Evolutionary conservation across 2,113 vertebrate species (phyloP).

Genomic region (Macrotis lagotis): DNA sequence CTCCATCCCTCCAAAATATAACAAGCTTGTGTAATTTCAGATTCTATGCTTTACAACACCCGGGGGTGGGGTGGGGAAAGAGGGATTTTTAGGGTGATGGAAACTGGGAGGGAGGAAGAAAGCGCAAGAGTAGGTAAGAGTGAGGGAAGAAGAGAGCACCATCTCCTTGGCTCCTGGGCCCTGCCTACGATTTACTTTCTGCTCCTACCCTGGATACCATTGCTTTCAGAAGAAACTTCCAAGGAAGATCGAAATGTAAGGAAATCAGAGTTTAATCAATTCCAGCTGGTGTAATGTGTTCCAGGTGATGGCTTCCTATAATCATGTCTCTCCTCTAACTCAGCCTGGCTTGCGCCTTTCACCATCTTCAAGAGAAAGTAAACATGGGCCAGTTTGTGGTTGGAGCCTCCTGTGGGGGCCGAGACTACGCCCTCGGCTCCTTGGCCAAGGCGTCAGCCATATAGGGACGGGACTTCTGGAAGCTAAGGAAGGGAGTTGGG

Average conservation of each 20-base stretch:
- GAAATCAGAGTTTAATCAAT: conserved; percentile 69
- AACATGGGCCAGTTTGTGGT: conserved; percentile 39
- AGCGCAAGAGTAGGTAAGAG: background rate
- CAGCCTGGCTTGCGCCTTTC: conserved; percentile 12
- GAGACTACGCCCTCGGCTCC: background rate
- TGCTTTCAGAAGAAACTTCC: conserved; percentile 40
- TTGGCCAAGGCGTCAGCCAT: background rate
- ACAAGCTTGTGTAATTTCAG: background rate
- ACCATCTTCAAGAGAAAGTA: conserved; percentile 24
- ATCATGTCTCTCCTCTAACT: rapidly evolving
- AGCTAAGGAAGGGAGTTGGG: background rate
- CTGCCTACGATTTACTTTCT: conserved; percentile 44
- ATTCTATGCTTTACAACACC: background rate
- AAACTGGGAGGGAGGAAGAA: background rate
- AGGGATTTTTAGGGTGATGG: background rate
- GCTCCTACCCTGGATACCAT: conserved; percentile 39
- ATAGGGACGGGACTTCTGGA: background rate
- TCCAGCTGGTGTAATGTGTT: conserved; percentile 41
- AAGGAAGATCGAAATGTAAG: conserved; percentile 17
- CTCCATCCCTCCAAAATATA: background rate
- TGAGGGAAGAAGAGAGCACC: background rate
- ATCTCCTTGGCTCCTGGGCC: background rate
- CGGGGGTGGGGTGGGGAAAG: too few species aligned
- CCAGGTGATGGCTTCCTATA: conserved; percentile 24
- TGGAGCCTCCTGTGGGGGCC: background rate